A percentile compares a stretch with the other conserved stretches of the same genome.
These are phyloP conservation scores for Paratrypauchen microcephalus DNA, from an alignment of 2,797 vertebrate genomes.

Conservation along the genomic window DNA sequence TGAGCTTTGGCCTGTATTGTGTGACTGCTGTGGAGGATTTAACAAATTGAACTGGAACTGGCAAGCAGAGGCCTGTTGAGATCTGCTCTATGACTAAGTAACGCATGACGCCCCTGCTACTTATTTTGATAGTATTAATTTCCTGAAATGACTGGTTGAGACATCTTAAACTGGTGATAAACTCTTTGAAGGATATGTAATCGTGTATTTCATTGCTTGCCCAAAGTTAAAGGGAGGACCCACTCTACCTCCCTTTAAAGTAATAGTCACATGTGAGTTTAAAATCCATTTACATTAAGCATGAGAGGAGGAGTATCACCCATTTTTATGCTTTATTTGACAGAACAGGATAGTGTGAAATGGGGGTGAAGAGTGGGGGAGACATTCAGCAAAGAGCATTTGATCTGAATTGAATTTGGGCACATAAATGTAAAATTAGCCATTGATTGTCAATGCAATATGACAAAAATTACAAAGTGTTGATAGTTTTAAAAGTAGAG, in stretches of 20 bases:
- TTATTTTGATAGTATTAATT: conserved; percentile 13
- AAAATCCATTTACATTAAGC: too few species aligned
- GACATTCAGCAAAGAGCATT: neutral
- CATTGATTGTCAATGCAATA: too few species aligned
- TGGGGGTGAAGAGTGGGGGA: neutral
- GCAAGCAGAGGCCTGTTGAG: conserved; percentile 68
- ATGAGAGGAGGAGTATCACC: too few species aligned
- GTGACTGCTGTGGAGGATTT: conserved; percentile 44
- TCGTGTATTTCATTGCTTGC: too few species aligned
- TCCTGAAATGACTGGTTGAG: neutral
- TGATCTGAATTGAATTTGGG: too few species aligned
- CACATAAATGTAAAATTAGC: too few species aligned
- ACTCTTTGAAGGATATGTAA: neutral
- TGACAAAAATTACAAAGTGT: too few species aligned
- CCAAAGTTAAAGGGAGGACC: too few species aligned
- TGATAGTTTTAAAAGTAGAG: too few species aligned
- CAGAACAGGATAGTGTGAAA: neutral
- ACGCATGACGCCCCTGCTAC: conserved; percentile 49
- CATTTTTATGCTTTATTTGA: neutral
- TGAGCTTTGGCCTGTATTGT: conserved; percentile 50
- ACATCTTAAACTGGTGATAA: neutral
- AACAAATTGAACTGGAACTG: conserved; percentile 35
- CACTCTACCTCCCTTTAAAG: too few species aligned
- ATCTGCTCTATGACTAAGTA: conserved; percentile 64
- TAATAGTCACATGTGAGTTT: too few species aligned